phyloP scores from a whole-genome alignment of 2,888 invertebrate species.

The Nineta flava region DNA sequence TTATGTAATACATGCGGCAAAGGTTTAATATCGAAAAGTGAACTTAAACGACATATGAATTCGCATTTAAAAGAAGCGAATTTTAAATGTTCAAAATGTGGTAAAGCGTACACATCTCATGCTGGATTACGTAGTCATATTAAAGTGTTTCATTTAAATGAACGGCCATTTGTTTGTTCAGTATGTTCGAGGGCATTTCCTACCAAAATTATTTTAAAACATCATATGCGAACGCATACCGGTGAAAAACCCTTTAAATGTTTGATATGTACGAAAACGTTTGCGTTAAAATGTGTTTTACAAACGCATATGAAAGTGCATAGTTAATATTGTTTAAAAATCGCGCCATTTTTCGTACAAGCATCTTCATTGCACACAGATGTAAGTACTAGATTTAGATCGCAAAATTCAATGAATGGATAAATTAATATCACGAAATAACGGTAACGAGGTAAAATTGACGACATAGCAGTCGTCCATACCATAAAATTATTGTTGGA shows the following conservation, averaged over 20 bases:
- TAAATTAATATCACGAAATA: too few species aligned
- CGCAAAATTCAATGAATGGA: too few species aligned
- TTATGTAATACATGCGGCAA: not conserved
- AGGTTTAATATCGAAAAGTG: not conserved
- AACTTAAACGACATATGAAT: not conserved
- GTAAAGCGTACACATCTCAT: not conserved
- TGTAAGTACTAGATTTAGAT: too few species aligned
- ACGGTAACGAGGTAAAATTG: too few species aligned
- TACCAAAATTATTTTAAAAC: not conserved
- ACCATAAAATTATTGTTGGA: too few species aligned
- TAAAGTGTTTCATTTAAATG: not conserved
- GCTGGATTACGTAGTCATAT: not conserved
- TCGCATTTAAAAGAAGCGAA: not conserved
- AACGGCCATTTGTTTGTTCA: not conserved
- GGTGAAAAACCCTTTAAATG: not conserved
- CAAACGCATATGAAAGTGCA: not conserved
- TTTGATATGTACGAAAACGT: not conserved
- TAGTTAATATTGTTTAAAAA: too few species aligned
- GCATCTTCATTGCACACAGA: too few species aligned
- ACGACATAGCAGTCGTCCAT: too few species aligned
- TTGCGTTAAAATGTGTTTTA: not conserved
- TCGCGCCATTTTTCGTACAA: too few species aligned
- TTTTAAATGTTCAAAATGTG: not conserved
- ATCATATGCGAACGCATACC: not conserved
- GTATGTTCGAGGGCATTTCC: not conserved